Evolutionary conservation across 1,140 invertebrate genomes (phyloP).

Genomic region (Procambarus virginalis): DNA sequence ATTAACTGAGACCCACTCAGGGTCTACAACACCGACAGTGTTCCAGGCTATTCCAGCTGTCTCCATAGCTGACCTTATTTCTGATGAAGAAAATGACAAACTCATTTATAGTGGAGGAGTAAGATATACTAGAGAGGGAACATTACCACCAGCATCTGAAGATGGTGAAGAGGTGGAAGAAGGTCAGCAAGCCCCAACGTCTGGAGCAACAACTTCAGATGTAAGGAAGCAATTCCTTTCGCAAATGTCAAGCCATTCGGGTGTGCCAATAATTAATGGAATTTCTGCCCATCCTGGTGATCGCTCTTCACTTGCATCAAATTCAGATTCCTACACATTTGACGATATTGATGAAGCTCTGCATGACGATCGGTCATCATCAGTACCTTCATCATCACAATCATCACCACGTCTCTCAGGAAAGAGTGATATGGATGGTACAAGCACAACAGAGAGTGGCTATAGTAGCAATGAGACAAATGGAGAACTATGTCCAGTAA

Average conservation of each 20-base stretch:
- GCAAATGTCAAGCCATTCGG: conserved; percentile 46
- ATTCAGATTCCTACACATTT: conserved; percentile 78
- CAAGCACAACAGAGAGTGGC: conserved; percentile 71
- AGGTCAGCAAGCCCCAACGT: conserved; percentile 23
- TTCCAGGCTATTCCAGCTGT: conserved; percentile 60
- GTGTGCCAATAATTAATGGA: conserved; percentile 28
- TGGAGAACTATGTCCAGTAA: conserved; percentile 73
- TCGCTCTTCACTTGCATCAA: conserved; percentile 53
- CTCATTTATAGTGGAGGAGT: conserved; percentile 69
- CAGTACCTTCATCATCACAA: conserved; percentile 67
- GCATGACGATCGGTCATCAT: conserved; percentile 72
- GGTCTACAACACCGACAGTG: conserved; percentile 57
- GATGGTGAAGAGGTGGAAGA: conserved; percentile 35
- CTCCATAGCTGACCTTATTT: conserved; percentile 53
- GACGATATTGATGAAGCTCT: conserved; percentile 81
- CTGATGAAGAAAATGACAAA: conserved; percentile 67
- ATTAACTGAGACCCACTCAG: conserved; percentile 40
- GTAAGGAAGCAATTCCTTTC: conserved; percentile 56
- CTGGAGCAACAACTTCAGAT: conserved; percentile 17
- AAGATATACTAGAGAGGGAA: conserved; percentile 67
- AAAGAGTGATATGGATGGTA: conserved; percentile 69
- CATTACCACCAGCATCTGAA: conserved; percentile 43
- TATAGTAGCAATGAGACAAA: conserved; percentile 70
- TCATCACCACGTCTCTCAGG: conserved; percentile 66
- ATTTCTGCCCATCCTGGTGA: conserved; percentile 40